phyloP scores from a whole-genome alignment of 2,797 vertebrate species.

The Erpetoichthys calabaricus region DNA sequence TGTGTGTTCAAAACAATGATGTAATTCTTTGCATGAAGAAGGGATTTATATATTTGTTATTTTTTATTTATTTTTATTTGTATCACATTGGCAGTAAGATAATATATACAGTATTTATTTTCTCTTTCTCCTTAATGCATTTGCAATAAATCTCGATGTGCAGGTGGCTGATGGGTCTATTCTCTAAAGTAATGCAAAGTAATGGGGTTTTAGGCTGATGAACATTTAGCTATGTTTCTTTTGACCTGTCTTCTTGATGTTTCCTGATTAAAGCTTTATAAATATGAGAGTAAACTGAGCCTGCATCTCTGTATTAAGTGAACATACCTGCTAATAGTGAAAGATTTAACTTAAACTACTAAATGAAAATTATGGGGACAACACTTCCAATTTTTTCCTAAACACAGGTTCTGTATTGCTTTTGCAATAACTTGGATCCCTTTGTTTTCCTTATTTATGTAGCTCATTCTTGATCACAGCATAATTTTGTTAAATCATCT shows the following conservation, averaged over 20 bases:
- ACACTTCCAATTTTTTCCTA: background rate
- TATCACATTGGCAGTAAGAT: too few relatives aligned
- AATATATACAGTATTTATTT: too few relatives aligned
- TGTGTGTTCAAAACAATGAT: too few relatives aligned
- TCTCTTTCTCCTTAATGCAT: too few relatives aligned
- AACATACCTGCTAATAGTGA: background rate
- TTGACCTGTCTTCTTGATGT: background rate
- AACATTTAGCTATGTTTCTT: background rate
- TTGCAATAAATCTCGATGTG: too few relatives aligned
- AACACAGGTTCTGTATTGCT: background rate
- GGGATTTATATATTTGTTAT: too few relatives aligned
- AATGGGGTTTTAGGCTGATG: background rate
- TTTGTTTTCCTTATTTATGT: background rate
- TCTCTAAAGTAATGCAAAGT: background rate
- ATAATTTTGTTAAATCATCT: background rate
- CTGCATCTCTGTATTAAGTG: background rate
- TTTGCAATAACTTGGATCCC: background rate
- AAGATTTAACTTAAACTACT: background rate
- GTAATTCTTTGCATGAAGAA: too few relatives aligned
- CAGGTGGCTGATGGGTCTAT: background rate
- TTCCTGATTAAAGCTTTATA: background rate
- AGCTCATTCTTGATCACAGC: background rate
- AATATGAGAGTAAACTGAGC: background rate
- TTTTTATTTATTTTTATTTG: too few relatives aligned
- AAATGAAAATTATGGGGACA: background rate